Conservation (phyloP, 2,797 vertebrate species). For the Rhinogobio ventralis region DNA sequence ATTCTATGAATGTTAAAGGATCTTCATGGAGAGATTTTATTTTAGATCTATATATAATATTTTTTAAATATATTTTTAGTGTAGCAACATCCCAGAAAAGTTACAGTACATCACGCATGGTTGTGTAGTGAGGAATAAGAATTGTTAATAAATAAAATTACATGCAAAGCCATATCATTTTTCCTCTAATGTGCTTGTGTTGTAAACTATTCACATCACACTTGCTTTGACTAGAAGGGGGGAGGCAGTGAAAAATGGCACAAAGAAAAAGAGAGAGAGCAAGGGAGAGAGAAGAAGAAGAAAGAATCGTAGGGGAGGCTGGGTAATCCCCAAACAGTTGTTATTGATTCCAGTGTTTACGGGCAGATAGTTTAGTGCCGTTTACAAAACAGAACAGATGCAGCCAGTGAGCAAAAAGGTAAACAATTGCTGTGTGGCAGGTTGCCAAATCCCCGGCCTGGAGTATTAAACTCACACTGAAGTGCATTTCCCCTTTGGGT, state of each 20-base stretch:
- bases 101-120: neutral
- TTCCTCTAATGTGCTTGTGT: constrained; percentile 47
- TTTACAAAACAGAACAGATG: constrained; percentile 99
- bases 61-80: neutral
- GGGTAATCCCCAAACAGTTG: constrained; percentile 95
- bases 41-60: no score
- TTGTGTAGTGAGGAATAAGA: neutral
- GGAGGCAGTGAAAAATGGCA: constrained; percentile 64
- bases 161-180: constrained; percentile 21
- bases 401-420: constrained; percentile 98
- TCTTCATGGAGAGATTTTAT: neutral
- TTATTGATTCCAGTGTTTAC: constrained; percentile 98
- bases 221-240: constrained; percentile 77
- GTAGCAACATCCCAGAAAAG: neutral
- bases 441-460: constrained; percentile 92
- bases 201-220: constrained; percentile 44
- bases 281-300: constrained; percentile 72
- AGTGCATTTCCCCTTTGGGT: constrained; percentile 97
- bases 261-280: constrained; percentile 63
- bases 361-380: constrained; percentile 93
- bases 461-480: constrained; percentile 98
- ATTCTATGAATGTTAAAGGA: neutral
- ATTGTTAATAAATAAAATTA: neutral
- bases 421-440: constrained; percentile 99
- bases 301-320: constrained; percentile 59